Base-by-base conservation (phyloP, 2,888 invertebrate genomes). In the Julus scandinavius region DNA sequence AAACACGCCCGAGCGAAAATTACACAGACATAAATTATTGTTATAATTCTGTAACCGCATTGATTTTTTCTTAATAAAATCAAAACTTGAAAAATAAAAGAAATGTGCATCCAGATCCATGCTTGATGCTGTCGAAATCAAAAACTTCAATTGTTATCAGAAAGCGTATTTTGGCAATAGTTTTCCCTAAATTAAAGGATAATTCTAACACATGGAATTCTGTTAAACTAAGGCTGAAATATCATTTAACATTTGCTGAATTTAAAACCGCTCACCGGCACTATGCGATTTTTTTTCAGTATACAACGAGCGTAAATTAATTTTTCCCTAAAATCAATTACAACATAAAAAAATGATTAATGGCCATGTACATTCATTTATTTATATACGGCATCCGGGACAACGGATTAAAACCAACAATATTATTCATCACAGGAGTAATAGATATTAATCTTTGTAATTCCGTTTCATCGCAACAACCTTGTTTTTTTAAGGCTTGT, bases 391-490 rank as follows among this genome's bases (percentile, higher is more conserved):
- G 29, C 80, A 80, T 80, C 80, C 80, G 80, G 80, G 80, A 13
- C 9, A 2, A 6, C 29, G 80, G 80, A 80, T 80, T 80, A 80
- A 80, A 80, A 38, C 80, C 80, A 80, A 80, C 80, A 80, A 80
- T 80, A 38, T 20, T 20, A 80, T 80, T 80, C 38, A 80, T 80
- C 80, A 80, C 29, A 3, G 80, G 38, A 80, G 13, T 80, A 80
- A 80, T 80, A 80, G 80, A 80, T 80, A 80, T 80, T 80, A 80
- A 80, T 80, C 80, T 80, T 80, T 80, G 80, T 38, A 80, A 80
- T 80, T 80, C 80, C 11, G 80, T 80, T 80, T 38, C 80, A 80
- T 80, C 80, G 80, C 80, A 13, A n/a, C 80, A 80, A 38, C 80
- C 80, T 80, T 38, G 80, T 80, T 80, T 80, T 80, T 63, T n/a